Percentiles rank a stretch among this genome's conserved stretches.
Evolutionary conservation across 1,140 invertebrate genomes (phyloP).

Genomic region (Pentalonia nigronervosa): DNA sequence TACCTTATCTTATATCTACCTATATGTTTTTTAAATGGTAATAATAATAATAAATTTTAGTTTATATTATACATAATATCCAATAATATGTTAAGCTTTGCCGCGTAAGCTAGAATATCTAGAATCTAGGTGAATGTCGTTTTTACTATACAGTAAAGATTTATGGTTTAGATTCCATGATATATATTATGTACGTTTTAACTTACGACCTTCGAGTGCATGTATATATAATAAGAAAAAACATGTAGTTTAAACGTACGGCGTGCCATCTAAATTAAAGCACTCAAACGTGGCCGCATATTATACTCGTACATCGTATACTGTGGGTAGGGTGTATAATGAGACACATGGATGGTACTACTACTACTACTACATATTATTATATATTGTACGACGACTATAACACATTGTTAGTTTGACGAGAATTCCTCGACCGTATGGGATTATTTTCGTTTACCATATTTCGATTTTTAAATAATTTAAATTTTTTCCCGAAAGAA

Average conservation of each 20-base stretch:
- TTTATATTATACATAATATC: neutral
- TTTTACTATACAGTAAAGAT: neutral
- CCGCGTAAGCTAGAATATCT: neutral
- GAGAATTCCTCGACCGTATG: neutral
- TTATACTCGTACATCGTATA: neutral
- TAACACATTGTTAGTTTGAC: neutral
- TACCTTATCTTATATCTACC: neutral
- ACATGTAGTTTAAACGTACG: neutral
- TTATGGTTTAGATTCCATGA: neutral
- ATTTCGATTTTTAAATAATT: neutral
- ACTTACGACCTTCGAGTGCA: neutral
- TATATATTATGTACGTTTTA: conserved; percentile 32
- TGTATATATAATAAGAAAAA: neutral
- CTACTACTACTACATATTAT: neutral
- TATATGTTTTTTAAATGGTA: neutral
- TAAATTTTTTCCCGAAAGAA: neutral
- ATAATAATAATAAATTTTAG: neutral
- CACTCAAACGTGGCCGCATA: neutral
- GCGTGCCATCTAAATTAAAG: conserved; percentile 34
- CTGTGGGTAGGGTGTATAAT: neutral
- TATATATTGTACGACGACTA: neutral
- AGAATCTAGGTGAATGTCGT: neutral
- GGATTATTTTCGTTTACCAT: neutral
- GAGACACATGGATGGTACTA: neutral
- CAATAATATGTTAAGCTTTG: neutral